A percentile compares a stretch with the other conserved stretches of the same genome.
Conservation (phyloP, 1,140 invertebrate species). For the Hesperophylax magnus region DNA sequence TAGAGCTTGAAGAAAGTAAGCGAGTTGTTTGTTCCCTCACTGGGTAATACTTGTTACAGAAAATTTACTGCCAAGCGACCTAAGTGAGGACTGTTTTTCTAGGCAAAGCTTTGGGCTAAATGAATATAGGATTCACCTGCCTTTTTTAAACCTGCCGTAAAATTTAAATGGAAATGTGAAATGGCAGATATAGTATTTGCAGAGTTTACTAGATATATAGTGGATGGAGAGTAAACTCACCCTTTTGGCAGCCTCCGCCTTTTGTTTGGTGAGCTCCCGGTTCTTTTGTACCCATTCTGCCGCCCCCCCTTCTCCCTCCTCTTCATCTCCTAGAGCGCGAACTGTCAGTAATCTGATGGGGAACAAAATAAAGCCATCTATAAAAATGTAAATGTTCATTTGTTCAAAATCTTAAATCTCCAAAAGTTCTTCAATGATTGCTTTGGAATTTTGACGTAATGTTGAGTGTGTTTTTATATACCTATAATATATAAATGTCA, state of each 20-base stretch:
- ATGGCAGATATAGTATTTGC: too few species aligned
- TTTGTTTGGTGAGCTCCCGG: constrained; percentile 84
- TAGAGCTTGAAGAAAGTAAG: too few species aligned
- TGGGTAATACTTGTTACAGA: constrained; percentile 11
- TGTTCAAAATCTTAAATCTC: too few species aligned
- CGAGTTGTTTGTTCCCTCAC: not conserved
- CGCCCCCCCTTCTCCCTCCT: constrained; percentile 78
- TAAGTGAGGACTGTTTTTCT: not conserved
- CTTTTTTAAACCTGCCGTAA: not conserved
- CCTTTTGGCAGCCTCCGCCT: constrained; percentile 88
- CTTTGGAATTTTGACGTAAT: too few species aligned
- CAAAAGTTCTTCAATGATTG: too few species aligned
- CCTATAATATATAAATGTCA: too few species aligned
- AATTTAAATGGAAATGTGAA: too few species aligned
- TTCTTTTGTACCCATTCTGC: constrained; percentile 87
- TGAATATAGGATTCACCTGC: not conserved
- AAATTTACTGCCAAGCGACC: not conserved
- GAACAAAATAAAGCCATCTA: not conserved
- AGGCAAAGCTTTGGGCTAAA: not conserved
- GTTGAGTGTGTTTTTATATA: too few species aligned
- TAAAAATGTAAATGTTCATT: too few species aligned
- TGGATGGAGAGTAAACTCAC: constrained; percentile 67
- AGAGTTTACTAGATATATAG: too few species aligned
- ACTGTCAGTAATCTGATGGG: constrained; percentile 61
- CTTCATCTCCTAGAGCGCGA: constrained; percentile 77